Conservation (phyloP, 2,797 vertebrate genomes). For the Coregonus suidteri region DNA sequence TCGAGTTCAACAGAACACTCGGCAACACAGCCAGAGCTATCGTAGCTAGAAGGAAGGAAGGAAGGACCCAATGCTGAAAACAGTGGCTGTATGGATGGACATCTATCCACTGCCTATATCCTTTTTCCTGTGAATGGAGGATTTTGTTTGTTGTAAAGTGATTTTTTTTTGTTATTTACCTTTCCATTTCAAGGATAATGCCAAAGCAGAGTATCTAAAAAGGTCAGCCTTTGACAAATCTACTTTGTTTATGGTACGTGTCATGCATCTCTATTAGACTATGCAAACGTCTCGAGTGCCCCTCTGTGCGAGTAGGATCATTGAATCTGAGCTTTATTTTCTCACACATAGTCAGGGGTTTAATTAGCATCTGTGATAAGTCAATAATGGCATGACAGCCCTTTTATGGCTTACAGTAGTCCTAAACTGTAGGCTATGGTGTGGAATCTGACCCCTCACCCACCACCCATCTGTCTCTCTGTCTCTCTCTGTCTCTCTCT, state of each 20-base stretch:
- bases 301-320: conserved; percentile 9
- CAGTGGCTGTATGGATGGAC: background rate
- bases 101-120: background rate
- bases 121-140: too few species aligned
- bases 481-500: background rate
- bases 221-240: background rate
- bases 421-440: conserved; percentile 11
- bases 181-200: background rate
- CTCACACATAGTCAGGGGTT: conserved; percentile 6
- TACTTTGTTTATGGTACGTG: background rate
- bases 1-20: conserved; percentile 7
- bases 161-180: background rate
- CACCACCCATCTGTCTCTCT: background rate
- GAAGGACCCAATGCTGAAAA: background rate
- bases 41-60: too few species aligned
- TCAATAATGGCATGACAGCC: conserved; percentile 28
- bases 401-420: conserved; percentile 21
- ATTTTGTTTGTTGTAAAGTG: too few species aligned
- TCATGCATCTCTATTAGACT: background rate
- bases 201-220: background rate
- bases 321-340: conserved; percentile 3
- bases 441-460: background rate
- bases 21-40: background rate
- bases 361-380: conserved; percentile 32
- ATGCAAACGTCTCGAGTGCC: background rate